phyloP scores from a whole-genome alignment of 2,888 invertebrate species.

The Aleiodes testaceus region DNA sequence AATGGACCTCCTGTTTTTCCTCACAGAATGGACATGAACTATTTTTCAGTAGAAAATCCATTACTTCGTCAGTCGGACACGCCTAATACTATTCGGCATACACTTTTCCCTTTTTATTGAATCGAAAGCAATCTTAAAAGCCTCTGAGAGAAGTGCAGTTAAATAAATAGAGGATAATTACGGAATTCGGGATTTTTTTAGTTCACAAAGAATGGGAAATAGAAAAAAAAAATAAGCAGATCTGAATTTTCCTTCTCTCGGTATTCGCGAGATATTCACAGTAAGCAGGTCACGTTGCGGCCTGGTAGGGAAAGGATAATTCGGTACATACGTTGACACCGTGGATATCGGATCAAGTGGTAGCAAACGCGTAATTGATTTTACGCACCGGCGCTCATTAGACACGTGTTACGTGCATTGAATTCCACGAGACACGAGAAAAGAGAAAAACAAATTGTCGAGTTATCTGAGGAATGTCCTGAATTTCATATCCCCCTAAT shows the following conservation, averaged over 20 bases:
- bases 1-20: no score
- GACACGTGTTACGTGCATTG: constrained; percentile 36
- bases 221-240: neutral
- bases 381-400: constrained; percentile 35
- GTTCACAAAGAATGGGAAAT: neutral
- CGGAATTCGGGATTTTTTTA: no score
- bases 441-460: neutral
- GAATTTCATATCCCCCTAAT: neutral
- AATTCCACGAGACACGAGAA: constrained; percentile 12
- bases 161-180: no score
- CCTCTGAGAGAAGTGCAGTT: no score
- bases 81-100: neutral
- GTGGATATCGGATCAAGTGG: constrained; percentile 36
- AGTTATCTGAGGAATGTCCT: neutral
- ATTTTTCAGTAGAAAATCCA: no score
- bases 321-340: constrained; percentile 24
- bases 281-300: constrained; percentile 23
- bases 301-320: constrained; percentile 20
- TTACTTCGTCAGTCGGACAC: no score
- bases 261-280: neutral
- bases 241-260: neutral
- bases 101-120: no score
- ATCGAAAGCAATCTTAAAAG: no score
- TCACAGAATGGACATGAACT: no score
- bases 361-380: constrained; percentile 41